phyloP scores from a whole-genome alignment of 2,797 vertebrate species.

The Phrynocephalus forsythii region DNA sequence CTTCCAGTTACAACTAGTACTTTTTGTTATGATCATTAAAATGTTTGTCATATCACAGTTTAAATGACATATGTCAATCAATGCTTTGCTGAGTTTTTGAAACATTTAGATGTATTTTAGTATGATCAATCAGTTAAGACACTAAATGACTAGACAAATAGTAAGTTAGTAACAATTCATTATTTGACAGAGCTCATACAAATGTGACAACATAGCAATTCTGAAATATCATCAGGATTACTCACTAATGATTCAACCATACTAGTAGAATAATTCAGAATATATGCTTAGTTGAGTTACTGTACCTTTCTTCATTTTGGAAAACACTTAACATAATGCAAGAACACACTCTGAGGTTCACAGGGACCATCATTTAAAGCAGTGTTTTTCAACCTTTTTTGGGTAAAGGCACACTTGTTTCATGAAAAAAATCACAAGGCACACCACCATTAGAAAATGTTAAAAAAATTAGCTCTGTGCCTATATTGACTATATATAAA shows the following conservation, averaged over 20 bases:
- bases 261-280: background rate
- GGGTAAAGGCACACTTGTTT: no score
- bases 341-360: background rate
- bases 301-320: background rate
- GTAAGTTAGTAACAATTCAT: background rate
- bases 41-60: background rate
- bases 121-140: background rate
- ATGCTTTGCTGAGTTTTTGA: background rate
- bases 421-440: no score
- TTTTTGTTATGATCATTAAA: slow-evolving; percentile 1
- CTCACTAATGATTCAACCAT: background rate
- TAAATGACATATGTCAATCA: background rate
- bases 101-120: background rate
- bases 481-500: no score
- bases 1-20: background rate
- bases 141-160: background rate
- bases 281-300: no score
- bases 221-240: background rate
- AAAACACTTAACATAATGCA: background rate
- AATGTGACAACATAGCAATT: background rate
- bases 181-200: background rate
- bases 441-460: no score
- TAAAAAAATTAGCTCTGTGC: no score
- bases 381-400: no score
- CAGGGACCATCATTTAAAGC: background rate